Evolutionary conservation across 1,140 invertebrate genomes (phyloP), one percentile per base, ranked within the genome.

Genomic region (Scaptodrosophila lebanonensis): DNA sequence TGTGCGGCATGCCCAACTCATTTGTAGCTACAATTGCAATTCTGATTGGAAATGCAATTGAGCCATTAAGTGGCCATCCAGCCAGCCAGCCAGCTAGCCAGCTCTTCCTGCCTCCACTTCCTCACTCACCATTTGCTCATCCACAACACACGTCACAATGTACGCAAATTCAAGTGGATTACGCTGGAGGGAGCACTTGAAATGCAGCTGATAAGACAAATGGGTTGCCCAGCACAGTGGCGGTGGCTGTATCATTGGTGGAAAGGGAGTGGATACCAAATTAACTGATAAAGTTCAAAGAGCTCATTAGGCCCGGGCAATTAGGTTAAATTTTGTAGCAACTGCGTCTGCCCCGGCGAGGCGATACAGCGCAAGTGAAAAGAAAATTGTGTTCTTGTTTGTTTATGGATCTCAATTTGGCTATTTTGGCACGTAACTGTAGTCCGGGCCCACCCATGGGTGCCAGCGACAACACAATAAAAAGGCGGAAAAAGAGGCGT

Each of bases 41-140:
- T 60, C 61, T 60, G 65, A 54, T 82, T 73, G 75, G 61, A 79
- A 70, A 72, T 75, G 75, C 75, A 51, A 73, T 75, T 73, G 61
- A 82, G 66, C 60, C 69, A 82, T 57, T 70, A 66, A 79, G 75
- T 77, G 71, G 52, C n/a, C n/a, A n/a, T n/a, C n/a, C n/a, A n/a
- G n/a, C n/a, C n/a, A n/a, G n/a, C n/a, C n/a, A n/a, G n/a, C n/a
- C n/a, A n/a, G n/a, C n/a, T n/a, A n/a, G n/a, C n/a, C n/a, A n/a
- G n/a, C n/a, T n/a, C n/a, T n/a, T n/a, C n/a, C n/a, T n/a, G n/a
- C n/a, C n/a, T n/a, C n/a, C n/a, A n/a, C n/a, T n/a, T n/a, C n/a
- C n/a, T n/a, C n/a, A n/a, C n/a, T n/a, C n/a, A n/a, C n/a, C n/a
- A n/a, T n/a, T n/a, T 58, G 54, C 39, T 30, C 27, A 39, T 59